A percentile compares a stretch with the other conserved stretches of the same genome.
Conservation (phyloP, 2,888 invertebrate species). For the Boloria selene region DNA sequence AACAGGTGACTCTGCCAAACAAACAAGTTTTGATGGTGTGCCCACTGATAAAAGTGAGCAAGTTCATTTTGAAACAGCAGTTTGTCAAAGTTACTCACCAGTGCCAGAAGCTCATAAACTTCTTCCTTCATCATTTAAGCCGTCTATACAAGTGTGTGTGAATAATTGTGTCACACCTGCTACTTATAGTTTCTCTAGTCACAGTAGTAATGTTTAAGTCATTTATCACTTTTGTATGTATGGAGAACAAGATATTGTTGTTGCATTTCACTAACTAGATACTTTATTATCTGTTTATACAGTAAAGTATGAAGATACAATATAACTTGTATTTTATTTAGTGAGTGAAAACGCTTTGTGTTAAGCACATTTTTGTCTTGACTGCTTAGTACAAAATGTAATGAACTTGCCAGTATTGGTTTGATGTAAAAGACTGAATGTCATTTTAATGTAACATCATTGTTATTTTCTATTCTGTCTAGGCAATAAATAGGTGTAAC, state of each 20-base stretch:
- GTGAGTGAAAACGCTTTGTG: conserved; percentile 70
- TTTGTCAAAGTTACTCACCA: conserved; percentile 74
- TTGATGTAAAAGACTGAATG: conserved; percentile 81
- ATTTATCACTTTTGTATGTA: conserved; percentile 44
- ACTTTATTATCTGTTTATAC: conserved; percentile 10
- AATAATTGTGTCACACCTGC: conserved; percentile 79
- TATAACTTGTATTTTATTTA: conserved; percentile 44
- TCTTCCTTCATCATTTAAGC: conserved; percentile 78
- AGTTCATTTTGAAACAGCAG: conserved; percentile 74
- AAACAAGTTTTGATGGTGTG: conserved; percentile 85
- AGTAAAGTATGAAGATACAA: not conserved
- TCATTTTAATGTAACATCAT: conserved; percentile 71
- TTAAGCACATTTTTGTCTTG: conserved; percentile 59
- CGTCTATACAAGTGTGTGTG: conserved; percentile 80
- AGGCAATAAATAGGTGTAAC: conserved; percentile 49
- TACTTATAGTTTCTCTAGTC: conserved; percentile 82
- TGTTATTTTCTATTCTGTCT: conserved; percentile 68
- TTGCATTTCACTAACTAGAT: conserved; percentile 66
- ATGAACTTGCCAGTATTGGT: conserved; percentile 83
- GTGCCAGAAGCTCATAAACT: conserved; percentile 78
- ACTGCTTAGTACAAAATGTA: conserved; percentile 81
- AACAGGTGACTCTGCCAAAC: conserved; percentile 89
- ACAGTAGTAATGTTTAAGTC: conserved; percentile 76
- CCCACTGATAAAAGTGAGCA: conserved; percentile 73
- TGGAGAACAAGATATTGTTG: conserved; percentile 46